Conservation (phyloP, 2,797 vertebrate genomes). For the Enteromius treurensis region DNA sequence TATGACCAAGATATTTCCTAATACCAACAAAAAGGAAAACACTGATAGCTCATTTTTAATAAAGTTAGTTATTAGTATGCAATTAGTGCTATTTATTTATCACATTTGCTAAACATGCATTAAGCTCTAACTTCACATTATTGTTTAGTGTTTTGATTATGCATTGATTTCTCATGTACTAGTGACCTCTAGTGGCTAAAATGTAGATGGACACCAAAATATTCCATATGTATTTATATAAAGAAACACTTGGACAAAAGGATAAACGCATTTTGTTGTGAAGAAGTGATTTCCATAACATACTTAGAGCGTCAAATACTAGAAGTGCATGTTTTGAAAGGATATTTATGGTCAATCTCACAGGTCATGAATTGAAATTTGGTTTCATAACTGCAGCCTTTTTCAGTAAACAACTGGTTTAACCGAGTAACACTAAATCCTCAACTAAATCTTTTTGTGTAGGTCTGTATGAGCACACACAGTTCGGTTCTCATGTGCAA, state of each 20-base stretch:
- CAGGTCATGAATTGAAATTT: background rate
- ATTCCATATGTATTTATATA: background rate
- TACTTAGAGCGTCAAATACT: background rate
- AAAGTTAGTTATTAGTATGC: background rate
- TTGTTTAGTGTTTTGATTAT: conserved; percentile 7
- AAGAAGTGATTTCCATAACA: background rate
- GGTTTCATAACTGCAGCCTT: background rate
- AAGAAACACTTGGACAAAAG: background rate
- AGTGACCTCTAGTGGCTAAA: conserved; percentile 55
- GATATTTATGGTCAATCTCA: background rate
- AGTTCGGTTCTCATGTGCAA: conserved; percentile 24
- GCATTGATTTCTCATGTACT: conserved; percentile 28
- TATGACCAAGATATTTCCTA: background rate
- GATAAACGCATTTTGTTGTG: background rate
- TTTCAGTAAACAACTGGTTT: conserved; percentile 4
- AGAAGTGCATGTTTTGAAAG: background rate
- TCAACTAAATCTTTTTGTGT: background rate
- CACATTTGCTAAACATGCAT: background rate
- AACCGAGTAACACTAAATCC: background rate
- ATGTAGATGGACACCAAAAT: background rate
- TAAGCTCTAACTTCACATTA: background rate
- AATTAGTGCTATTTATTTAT: background rate
- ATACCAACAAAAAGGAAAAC: background rate
- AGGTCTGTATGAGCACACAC: background rate
- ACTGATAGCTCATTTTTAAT: background rate